Percentiles rank a stretch among this genome's conserved stretches.
Evolutionary conservation across 2,797 vertebrate species (phyloP).

Genomic region (Fundulus diaphanus): DNA sequence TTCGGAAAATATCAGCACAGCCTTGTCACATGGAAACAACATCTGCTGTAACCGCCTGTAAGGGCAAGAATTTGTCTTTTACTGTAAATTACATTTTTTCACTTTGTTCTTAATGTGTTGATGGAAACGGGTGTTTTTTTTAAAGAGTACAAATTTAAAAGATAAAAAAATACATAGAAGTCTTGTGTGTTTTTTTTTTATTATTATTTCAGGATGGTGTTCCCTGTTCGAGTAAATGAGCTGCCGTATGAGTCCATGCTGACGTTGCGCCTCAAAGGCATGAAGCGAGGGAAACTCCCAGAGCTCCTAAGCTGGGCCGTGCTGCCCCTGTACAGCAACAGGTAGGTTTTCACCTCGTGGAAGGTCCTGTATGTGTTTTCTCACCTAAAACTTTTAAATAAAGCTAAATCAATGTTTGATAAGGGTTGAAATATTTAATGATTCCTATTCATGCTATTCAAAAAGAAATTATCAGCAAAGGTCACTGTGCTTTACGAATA

Average conservation of each 20-base stretch:
- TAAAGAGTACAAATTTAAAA: not conserved
- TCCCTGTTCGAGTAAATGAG: conserved; percentile 67
- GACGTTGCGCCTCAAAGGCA: conserved; percentile 72
- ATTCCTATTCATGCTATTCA: too few relatives aligned
- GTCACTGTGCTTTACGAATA: not conserved
- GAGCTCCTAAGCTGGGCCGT: conserved; percentile 77
- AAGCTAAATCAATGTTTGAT: too few relatives aligned
- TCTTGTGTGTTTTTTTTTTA: not conserved
- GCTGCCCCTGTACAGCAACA: conserved; percentile 72
- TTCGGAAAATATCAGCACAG: conserved; percentile 79
- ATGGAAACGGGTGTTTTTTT: not conserved
- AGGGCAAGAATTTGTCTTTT: conserved; percentile 13
- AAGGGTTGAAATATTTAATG: too few relatives aligned
- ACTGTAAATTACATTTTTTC: not conserved
- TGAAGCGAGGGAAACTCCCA: conserved; percentile 65
- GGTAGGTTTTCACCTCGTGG: conserved; percentile 43
- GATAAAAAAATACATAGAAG: not conserved
- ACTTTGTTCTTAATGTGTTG: not conserved
- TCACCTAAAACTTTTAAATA: not conserved
- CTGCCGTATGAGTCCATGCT: conserved; percentile 79
- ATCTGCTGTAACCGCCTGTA: conserved; percentile 79
- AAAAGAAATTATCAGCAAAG: not conserved
- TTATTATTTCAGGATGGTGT: conserved; percentile 72
- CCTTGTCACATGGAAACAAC: conserved; percentile 64
- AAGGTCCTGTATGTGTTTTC: not conserved